Base-by-base conservation (phyloP, 1,140 invertebrate species). In the Phocides pigmalion region DNA sequence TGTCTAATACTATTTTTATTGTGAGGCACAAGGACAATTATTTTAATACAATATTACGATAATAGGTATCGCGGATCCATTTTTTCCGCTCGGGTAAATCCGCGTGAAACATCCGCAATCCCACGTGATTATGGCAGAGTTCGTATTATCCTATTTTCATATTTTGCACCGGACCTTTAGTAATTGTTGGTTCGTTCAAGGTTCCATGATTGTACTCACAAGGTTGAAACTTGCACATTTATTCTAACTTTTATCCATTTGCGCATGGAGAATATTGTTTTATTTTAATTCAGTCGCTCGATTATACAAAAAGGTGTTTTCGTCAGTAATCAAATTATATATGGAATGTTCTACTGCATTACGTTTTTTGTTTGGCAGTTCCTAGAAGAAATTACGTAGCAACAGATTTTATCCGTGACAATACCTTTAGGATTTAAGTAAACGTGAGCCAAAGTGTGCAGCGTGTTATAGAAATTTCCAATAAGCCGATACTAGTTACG, bases 61-160 rank as follows among this genome's bases (percentile, higher is more conserved):
- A 25, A 22, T 19, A 28, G 46, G 20, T 49, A 49, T 28, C 28
- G 47, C 25, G 47, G 22, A 28, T 49, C 47, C 47, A 54, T 64
- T 70, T 81, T 76, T 84, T 78, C 75, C 76, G 67, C 63, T 67
- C 66, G 75, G 71, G 73, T 74, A 75, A 81, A 68, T 64, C 75
- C 72, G 67, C 71, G 75, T 76, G 76, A 80, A 75, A 84, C 76
- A 79, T 77, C 69, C 73, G 73, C 67, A 73, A 72, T 81, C 74
- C 71, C 72, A 76, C 68, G 68, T 72, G 62, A 76, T 72, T 76
- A 22, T 50, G 47, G 75, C 73, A 65, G 50, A 51, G 62, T 39
- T 19, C 25, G 35, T 53, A 37, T 72, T 69, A 72, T 71, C 68
- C 68, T 76, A 81, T 79, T 77, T 76, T 75, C 67, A 68, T 76